phyloP scores from a whole-genome alignment of 1,140 invertebrate species.

The Gonatopus flavifemur region DNA sequence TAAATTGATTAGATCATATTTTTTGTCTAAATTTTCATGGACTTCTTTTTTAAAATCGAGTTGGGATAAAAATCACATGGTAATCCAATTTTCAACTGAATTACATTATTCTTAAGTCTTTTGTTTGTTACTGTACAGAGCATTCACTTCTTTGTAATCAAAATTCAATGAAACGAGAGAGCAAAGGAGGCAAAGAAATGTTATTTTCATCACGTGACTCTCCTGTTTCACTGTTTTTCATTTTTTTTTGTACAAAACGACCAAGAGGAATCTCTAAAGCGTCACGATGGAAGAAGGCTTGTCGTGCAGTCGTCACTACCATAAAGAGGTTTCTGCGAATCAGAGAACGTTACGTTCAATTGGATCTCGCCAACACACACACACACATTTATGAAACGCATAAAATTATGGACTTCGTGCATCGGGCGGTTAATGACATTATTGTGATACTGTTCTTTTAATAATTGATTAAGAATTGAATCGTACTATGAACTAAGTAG shows the following conservation, averaged over 20 bases:
- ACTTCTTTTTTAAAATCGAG: too few species aligned
- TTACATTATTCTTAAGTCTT: too few species aligned
- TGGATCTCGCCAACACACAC: too few species aligned
- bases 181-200: too few species aligned
- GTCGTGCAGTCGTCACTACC: conserved; percentile 21
- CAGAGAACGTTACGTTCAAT: conserved; percentile 1
- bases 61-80: too few species aligned
- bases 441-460: conserved; percentile 28
- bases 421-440: conserved; percentile 20
- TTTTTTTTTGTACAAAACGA: neutral
- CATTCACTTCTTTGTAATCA: too few species aligned
- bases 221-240: neutral
- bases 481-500: conserved; percentile 15
- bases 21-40: too few species aligned
- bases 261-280: conserved; percentile 2
- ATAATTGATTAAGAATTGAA: conserved; percentile 28
- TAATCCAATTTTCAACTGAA: too few species aligned
- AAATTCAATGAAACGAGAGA: too few species aligned
- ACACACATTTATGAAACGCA: neutral
- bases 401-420: conserved; percentile 31
- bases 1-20: too few species aligned
- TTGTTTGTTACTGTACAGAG: too few species aligned
- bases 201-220: neutral
- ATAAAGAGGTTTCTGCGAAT: conserved; percentile 20
- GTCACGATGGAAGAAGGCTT: conserved; percentile 19